Percentiles rank a stretch among this genome's conserved stretches.
phyloP scores from a whole-genome alignment of 2,888 invertebrate species.

The Phengaris alcon region DNA sequence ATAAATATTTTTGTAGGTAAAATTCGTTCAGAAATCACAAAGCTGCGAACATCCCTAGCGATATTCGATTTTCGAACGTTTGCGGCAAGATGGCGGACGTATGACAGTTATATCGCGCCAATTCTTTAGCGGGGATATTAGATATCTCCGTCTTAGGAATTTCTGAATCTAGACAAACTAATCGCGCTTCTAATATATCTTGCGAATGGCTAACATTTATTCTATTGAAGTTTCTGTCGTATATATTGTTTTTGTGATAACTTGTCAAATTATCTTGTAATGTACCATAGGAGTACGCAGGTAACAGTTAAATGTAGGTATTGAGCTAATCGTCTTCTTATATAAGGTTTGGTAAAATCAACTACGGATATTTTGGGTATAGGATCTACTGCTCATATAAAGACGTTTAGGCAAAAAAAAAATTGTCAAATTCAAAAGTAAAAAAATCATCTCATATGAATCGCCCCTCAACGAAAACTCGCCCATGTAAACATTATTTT shows the following conservation, averaged over 20 bases:
- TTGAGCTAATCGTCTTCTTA: no score
- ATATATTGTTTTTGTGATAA: background rate
- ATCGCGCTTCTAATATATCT: constrained; percentile 46
- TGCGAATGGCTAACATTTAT: constrained; percentile 8
- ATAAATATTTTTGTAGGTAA: constrained; percentile 20
- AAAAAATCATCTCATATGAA: no score
- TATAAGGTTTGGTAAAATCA: no score
- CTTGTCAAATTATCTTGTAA: background rate
- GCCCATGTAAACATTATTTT: no score
- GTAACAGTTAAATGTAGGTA: background rate
- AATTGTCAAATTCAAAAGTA: no score
- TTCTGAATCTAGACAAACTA: constrained; percentile 54
- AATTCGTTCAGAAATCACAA: constrained; percentile 32
- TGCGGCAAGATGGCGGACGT: constrained; percentile 65
- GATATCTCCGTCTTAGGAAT: constrained; percentile 63
- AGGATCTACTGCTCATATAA: no score
- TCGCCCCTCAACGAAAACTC: no score
- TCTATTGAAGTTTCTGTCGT: background rate
- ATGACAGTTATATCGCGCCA: constrained; percentile 69
- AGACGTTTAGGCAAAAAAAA: no score
- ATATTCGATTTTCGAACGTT: constrained; percentile 70
- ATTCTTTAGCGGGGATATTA: constrained; percentile 71
- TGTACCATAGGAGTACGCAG: background rate
- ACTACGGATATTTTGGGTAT: no score
- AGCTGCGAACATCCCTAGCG: constrained; percentile 52